Base-by-base conservation (phyloP, 2,888 invertebrate species). In the Laothoe populi region DNA sequence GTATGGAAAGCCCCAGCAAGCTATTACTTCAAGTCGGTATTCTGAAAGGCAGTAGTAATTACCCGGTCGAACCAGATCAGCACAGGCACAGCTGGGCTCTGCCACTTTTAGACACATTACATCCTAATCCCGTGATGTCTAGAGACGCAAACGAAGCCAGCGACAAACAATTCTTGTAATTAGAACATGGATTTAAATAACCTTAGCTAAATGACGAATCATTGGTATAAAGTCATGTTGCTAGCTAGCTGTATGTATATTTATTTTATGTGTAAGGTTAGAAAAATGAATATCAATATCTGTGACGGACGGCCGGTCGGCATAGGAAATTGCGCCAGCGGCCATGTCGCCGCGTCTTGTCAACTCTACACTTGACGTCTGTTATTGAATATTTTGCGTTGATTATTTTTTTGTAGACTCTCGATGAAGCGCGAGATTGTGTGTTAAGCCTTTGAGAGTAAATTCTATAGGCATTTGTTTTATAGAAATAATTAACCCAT, bases 301-400 rank as follows among this genome's bases (percentile, higher is more conserved):
- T 11, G 57, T 63, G 63, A 81, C 75, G 73, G 75, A 66, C 66
- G 74, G 81, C 82, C 78, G 76, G 84, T 82, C 84, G 79, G 80
- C 74, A 74, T 74, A 83, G 87, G 87, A 87, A 87, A 87, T 87
- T 87, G 85, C 80, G 80, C 75, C 66, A 46, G 48, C 46, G 46
- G 60, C 64, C 66, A 72, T 73, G 74, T 58, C 77, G 82, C 75
- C 79, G 73, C 64, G 72, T 72, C 74, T 46, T 77, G 81, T 77
- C 79, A 75, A 64, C 70, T 62, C 63, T 66, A 61, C 49, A 61
- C 60, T 57, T 59, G 62, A 58, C 58, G 57, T 23, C 46, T 62
- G 62, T 57, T 59, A 65, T 62, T 64, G 65, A 67, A 65, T 65
- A 61, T 67, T 42, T 57, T 57, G 45, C 19, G 35, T 58, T 46